Conservation (phyloP, 2,113 vertebrate genomes). For the Chloebia gouldiae region DNA sequence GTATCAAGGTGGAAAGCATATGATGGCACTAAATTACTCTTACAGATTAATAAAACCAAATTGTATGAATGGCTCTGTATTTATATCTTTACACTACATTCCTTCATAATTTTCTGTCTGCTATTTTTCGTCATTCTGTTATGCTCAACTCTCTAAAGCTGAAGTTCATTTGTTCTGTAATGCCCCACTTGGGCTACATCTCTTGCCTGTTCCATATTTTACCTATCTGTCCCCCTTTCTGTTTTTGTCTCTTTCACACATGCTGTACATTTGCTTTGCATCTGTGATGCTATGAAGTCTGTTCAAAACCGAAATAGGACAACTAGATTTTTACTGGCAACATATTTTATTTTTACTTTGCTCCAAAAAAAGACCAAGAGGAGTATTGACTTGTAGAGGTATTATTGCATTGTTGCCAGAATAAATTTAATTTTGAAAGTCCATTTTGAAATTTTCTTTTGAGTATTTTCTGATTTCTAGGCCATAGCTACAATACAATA, state of each 20-base stretch:
- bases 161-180: background rate
- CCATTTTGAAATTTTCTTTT: background rate
- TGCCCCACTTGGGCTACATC: background rate
- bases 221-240: background rate
- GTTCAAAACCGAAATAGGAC: constrained; percentile 16
- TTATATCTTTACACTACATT: background rate
- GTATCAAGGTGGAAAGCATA: background rate
- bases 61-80: background rate
- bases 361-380: background rate
- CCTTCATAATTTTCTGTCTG: background rate
- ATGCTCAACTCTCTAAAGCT: background rate
- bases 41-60: background rate
- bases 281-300: constrained; percentile 24
- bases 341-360: constrained; percentile 27
- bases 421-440: constrained; percentile 15
- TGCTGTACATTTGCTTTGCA: background rate
- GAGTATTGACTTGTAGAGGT: constrained; percentile 2
- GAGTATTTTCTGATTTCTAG: background rate
- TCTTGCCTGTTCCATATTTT: background rate
- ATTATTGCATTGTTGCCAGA: background rate
- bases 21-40: background rate
- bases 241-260: constrained; percentile 14
- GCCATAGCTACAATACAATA: background rate
- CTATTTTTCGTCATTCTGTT: background rate
- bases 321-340: constrained; percentile 17